Evolutionary conservation across 1,140 invertebrate genomes (phyloP), one percentile per base, ranked within the genome.

Genomic region (Muscidifurax raptorellus): DNA sequence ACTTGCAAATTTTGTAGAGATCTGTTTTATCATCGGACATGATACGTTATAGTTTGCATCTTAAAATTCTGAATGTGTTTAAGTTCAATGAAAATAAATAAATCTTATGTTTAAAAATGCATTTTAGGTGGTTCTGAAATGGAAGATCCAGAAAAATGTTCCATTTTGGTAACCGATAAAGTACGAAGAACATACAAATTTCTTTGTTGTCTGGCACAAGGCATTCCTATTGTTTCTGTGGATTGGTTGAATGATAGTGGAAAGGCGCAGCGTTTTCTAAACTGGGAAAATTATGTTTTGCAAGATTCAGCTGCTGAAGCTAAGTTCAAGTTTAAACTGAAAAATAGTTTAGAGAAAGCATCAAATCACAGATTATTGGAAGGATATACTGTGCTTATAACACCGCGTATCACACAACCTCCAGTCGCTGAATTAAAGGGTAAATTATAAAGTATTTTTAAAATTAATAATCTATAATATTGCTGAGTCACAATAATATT

Each of bases 121-220:
- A 25, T 86, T 89, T 64, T 69, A 93, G 93, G 92, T 69, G 93
- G 90, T 67, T 86, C 44, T 18, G 89, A 92, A 83, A 91, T 91
- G 0, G 88, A 92, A 18, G 87, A 91, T 44, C 86, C 90, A 15
- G 36, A 85, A 10, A 88, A 91, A 12, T 94, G 93, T 75, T 88
- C 90, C 18, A 85, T 94, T 30, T 82, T 94, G 6, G 91, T 94
- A 5, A 94, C 94, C 18, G 94, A 94, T 44, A 93, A 94, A 89
- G 88, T 94, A 32, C 90, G 91, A 72, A 90, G 93, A 83, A 94
- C 94, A 13, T 88, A 91, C 2, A 94, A 94, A 89, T 94, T 94
- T 83, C 86, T 94, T 12, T 94, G 93, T 27, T 90, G 91, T 5
- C 74, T 94, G 13, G 91, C 91, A 0, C 85, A 81, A 52, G 92